A percentile compares a stretch with the other conserved stretches of the same genome.
Conservation (phyloP, 2,888 invertebrate genomes). For the Lasioglossum oenotherae region DNA sequence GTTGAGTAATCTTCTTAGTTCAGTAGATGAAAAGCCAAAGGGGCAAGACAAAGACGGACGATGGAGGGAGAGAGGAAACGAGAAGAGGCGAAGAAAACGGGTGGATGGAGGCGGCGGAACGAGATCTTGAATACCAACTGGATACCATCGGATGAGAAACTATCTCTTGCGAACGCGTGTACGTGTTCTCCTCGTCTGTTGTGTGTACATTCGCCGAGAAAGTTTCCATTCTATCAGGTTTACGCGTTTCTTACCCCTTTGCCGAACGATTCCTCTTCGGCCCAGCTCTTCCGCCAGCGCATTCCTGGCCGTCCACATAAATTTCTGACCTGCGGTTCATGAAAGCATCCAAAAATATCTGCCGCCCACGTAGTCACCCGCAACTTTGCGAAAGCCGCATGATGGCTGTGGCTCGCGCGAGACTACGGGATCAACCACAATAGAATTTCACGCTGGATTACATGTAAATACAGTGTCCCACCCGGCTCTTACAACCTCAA, state of each 20-base stretch:
- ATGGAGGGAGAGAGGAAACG: conserved; percentile 13
- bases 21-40: conserved; percentile 74
- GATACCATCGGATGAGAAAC: conserved; percentile 44
- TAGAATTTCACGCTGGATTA: conserved; percentile 58
- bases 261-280: conserved; percentile 29
- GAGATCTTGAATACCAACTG: conserved; percentile 30
- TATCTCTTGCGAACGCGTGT: conserved; percentile 24
- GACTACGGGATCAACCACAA: conserved; percentile 30
- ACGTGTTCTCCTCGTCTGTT: background rate
- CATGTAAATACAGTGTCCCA: conserved; percentile 28
- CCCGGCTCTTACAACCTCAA: background rate
- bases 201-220: conserved; percentile 26
- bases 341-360: conserved; percentile 78
- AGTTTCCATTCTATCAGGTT: conserved; percentile 47
- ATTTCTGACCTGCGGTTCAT: conserved; percentile 77
- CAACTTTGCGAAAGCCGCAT: conserved; percentile 71
- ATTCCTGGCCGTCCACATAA: conserved; percentile 74
- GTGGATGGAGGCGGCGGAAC: background rate
- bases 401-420: conserved; percentile 55
- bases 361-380: conserved; percentile 73
- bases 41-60: conserved; percentile 39
- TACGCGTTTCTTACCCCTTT: conserved; percentile 46
- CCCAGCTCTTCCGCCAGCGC: conserved; percentile 56
- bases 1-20: conserved; percentile 84
- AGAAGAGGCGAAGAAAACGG: conserved; percentile 5